Percentiles rank a stretch among this genome's conserved stretches.
Conservation (phyloP, 2,797 vertebrate genomes). For the Vespertilio murinus region DNA sequence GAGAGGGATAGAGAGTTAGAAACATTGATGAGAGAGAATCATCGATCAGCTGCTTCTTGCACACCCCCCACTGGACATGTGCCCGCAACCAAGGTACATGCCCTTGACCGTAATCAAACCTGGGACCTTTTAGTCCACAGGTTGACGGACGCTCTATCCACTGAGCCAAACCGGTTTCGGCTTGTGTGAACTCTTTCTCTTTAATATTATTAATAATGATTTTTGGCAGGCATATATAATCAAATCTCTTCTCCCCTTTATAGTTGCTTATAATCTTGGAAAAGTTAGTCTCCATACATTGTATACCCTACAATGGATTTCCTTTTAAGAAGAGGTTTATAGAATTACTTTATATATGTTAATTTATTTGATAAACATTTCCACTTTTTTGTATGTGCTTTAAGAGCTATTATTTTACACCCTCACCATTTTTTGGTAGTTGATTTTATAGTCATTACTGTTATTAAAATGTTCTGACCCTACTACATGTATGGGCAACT, state of each 20-base stretch:
- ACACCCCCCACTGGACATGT: too few relatives aligned
- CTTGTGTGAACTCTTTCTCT: not conserved
- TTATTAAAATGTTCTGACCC: not conserved
- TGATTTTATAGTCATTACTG: constrained; percentile 22
- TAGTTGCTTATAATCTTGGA: not conserved
- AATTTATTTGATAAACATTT: not conserved
- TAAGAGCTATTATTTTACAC: not conserved
- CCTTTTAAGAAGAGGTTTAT: not conserved
- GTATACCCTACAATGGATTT: not conserved
- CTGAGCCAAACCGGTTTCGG: too few relatives aligned
- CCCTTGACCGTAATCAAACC: too few relatives aligned
- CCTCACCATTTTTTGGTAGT: not conserved
- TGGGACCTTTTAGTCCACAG: too few relatives aligned
- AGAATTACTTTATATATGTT: not conserved
- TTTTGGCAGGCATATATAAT: not conserved
- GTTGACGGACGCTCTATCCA: too few relatives aligned
- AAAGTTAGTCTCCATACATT: not conserved
- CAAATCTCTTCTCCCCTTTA: not conserved
- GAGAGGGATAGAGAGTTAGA: too few relatives aligned
- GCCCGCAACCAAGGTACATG: too few relatives aligned
- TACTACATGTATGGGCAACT: not conserved
- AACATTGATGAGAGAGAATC: too few relatives aligned
- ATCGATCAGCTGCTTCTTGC: too few relatives aligned
- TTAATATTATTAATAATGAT: constrained; percentile 17
- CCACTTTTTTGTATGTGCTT: not conserved